Evolutionary conservation across 2,113 vertebrate species (phyloP), one percentile per base, ranked within the genome.

Genomic region (Etheostoma spectabile): DNA sequence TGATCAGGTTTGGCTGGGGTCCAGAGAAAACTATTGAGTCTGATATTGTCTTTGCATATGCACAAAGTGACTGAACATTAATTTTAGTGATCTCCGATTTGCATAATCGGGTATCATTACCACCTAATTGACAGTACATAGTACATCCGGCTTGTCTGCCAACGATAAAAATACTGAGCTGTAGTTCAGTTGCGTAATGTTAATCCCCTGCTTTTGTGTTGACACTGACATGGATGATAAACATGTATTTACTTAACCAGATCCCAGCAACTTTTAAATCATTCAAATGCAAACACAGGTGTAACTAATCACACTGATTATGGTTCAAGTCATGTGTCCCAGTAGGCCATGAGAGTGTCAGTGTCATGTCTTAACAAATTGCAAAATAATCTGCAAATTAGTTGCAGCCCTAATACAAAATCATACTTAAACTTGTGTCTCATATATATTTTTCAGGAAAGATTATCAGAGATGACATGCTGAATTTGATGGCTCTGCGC

Each of bases 401-500:
- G 22, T 33, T 16, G 35, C 13, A 30, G 22, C 12, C 38, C 51
- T 33, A 55, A 45, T 13, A 27, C 16, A 38, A 30, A 60, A 24
- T 68, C 14, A n/a, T 11, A 24, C 3, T 7, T 64, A 11, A 70
- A n/a, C 13, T 51, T n/a, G n/a, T 86, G 6, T 38, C 14, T n/a
- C 8, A 2, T 49, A 24, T 73, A 12, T 85, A 15, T 74, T 33
- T 46, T 12, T 59, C 53, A 95, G 95, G 91, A 69, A 60, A 62
- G 15, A 85, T 4, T 13, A 15, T 94, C 45, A 92, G 53, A 0
- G 93, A 95, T 52, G 73, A 89, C 15, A 80, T 95, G 79, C 86
- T 95, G 33, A 94, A 93, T 59, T 35, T 95, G 69, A 79, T 94
- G 83, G 86, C 85, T 38, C 48, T 95, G 61, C 93, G 94, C 3